Evolutionary conservation across 2,888 invertebrate species (phyloP).

Genomic region (Craniophora ligustri): DNA sequence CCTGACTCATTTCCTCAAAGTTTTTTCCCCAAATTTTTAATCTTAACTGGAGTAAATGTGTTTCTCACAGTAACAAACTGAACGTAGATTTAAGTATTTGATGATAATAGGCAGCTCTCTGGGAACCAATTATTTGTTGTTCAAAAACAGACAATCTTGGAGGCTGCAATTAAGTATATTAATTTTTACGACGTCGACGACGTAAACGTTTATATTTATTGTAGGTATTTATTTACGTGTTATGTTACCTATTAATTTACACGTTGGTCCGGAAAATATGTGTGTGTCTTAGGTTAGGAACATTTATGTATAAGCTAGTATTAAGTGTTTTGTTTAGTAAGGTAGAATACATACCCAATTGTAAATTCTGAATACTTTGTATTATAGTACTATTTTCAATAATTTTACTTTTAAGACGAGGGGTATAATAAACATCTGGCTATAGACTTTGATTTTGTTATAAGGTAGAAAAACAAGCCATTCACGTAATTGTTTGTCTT

Average conservation of each 20-base stretch:
- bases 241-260: slow-evolving; percentile 17
- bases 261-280: neutral
- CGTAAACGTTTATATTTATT: slow-evolving; percentile 29
- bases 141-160: slow-evolving; percentile 35
- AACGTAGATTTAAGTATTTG: slow-evolving; percentile 55
- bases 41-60: slow-evolving; percentile 66
- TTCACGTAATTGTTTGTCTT: too few species aligned
- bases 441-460: too few species aligned
- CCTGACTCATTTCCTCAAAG: slow-evolving; percentile 82
- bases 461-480: too few species aligned
- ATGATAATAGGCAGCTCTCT: slow-evolving; percentile 54
- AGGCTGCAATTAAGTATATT: slow-evolving; percentile 52
- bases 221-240: slow-evolving; percentile 1
- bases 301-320: too few species aligned
- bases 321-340: too few species aligned
- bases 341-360: too few species aligned
- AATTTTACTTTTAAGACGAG: too few species aligned
- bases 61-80: slow-evolving; percentile 70
- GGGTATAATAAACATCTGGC: too few species aligned
- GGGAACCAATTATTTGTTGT: slow-evolving; percentile 55
- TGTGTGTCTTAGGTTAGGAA: neutral
- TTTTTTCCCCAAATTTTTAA: slow-evolving; percentile 67
- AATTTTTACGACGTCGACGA: slow-evolving; percentile 41
- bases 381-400: too few species aligned
- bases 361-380: too few species aligned